These are phyloP conservation scores for Dunckerocampus dactyliophorus DNA, from an alignment of 2,113 vertebrate species.

Conservation along the genomic window DNA sequence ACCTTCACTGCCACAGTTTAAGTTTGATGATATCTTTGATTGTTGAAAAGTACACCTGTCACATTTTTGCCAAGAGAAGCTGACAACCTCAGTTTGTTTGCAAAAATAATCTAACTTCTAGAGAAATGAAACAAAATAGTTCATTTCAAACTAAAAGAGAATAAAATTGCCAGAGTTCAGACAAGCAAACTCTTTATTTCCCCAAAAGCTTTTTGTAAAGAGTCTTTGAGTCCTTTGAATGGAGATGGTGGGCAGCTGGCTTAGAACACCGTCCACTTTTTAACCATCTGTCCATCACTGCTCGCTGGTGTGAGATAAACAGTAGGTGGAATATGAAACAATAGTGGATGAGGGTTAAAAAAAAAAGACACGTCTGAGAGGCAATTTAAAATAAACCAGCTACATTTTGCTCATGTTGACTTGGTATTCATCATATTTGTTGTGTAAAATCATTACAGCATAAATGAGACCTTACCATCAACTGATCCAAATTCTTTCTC, in stretches of 20 bases:
- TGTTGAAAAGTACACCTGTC: conserved; percentile 4
- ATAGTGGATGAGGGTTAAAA: conserved; percentile 7
- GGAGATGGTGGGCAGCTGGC: conserved; percentile 23
- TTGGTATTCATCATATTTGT: neutral
- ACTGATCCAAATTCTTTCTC: conserved; percentile 98
- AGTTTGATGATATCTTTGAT: conserved; percentile 2
- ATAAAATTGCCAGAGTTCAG: conserved; percentile 26
- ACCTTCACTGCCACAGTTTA: conserved; percentile 1
- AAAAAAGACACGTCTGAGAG: conserved; percentile 1
- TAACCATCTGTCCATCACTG: conserved; percentile 39
- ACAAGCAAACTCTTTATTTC: conserved; percentile 40
- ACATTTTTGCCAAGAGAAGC: neutral
- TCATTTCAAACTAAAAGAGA: conserved; percentile 22
- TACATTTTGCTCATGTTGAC: neutral
- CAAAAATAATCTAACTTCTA: conserved; percentile 27
- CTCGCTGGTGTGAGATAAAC: conserved; percentile 42
- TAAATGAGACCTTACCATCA: conserved; percentile 79
- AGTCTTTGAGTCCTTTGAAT: conserved; percentile 27
- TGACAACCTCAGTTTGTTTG: conserved; percentile 21
- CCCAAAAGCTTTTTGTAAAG: conserved; percentile 25
- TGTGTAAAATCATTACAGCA: neutral
- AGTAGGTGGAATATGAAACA: conserved; percentile 21
- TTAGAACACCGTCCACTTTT: conserved; percentile 53
- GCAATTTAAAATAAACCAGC: conserved; percentile 3
- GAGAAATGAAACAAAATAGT: conserved; percentile 22